phyloP scores from a whole-genome alignment of 2,888 invertebrate species.

The Emmelina monodactyla region DNA sequence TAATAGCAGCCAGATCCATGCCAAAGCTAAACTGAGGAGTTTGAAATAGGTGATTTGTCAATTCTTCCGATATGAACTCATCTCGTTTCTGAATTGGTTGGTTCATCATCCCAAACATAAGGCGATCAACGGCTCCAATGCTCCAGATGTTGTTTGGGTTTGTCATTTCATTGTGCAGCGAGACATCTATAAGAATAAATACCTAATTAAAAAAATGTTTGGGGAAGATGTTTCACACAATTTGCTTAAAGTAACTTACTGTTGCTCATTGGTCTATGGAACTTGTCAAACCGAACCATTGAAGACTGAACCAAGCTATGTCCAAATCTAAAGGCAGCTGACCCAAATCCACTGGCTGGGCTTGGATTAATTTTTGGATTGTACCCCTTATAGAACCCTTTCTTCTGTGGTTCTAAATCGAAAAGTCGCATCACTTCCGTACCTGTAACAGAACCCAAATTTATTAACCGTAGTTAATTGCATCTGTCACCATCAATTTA shows the following conservation, averaged over 20 bases:
- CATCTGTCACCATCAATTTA: neutral
- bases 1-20: constrained; percentile 87
- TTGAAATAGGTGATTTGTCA: constrained; percentile 86
- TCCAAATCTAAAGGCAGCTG: constrained; percentile 87
- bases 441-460: no score
- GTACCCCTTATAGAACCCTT: constrained; percentile 77
- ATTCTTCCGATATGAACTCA: constrained; percentile 80
- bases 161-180: constrained; percentile 79
- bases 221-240: no score
- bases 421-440: constrained; percentile 78
- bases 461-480: neutral
- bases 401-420: constrained; percentile 71
- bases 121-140: constrained; percentile 79
- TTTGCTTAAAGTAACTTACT: constrained; percentile 67
- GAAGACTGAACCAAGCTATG: constrained; percentile 85
- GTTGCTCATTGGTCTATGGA: constrained; percentile 72
- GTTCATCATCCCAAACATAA: constrained; percentile 78
- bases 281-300: constrained; percentile 75
- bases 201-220: no score
- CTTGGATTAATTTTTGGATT: constrained; percentile 74
- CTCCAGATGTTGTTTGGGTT: constrained; percentile 77
- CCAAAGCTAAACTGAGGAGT: constrained; percentile 74
- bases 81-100: constrained; percentile 82
- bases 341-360: constrained; percentile 79
- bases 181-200: no score